These are phyloP conservation scores for Hirtodrosophila cameraria DNA, from an alignment of 2,888 invertebrate species.

Conservation along the genomic window DNA sequence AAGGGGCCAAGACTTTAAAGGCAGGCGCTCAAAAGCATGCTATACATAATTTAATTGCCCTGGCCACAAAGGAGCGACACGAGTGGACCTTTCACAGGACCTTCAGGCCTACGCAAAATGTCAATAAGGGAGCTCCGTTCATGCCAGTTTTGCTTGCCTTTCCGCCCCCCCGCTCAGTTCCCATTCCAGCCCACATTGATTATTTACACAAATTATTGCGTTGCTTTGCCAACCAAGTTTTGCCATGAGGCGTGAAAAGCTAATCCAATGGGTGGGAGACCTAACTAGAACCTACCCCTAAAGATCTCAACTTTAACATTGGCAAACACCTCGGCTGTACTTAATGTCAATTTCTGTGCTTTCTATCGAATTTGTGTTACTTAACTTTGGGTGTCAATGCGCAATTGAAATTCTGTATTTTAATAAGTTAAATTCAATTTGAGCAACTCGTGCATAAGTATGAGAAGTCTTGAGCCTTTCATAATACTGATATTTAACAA, in stretches of 20 bases:
- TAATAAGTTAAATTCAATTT: not conserved
- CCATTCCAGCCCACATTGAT: conserved; percentile 39
- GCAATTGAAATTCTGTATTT: not conserved
- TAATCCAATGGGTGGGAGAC: conserved; percentile 1
- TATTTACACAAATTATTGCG: conserved; percentile 60
- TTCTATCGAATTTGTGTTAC: too few species aligned
- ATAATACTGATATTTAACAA: too few species aligned
- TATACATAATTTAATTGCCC: conserved; percentile 62
- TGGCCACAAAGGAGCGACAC: conserved; percentile 40
- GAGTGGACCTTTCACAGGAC: not conserved
- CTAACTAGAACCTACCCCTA: too few species aligned
- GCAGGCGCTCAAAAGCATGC: conserved; percentile 22
- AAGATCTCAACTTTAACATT: too few species aligned
- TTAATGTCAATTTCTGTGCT: too few species aligned
- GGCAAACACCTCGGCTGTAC: too few species aligned
- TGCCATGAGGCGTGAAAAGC: not conserved
- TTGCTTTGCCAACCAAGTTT: conserved; percentile 25
- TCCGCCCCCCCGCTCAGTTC: not conserved
- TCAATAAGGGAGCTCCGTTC: conserved; percentile 31
- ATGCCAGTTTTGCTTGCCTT: too few species aligned
- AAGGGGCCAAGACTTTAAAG: conserved; percentile 1
- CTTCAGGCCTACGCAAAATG: conserved; percentile 38
- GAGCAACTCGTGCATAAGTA: not conserved
- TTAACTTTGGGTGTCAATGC: too few species aligned
- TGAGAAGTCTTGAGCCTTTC: too few species aligned